Evolutionary conservation across 2,888 invertebrate species (phyloP).

Genomic region (Anthoptus insignis): DNA sequence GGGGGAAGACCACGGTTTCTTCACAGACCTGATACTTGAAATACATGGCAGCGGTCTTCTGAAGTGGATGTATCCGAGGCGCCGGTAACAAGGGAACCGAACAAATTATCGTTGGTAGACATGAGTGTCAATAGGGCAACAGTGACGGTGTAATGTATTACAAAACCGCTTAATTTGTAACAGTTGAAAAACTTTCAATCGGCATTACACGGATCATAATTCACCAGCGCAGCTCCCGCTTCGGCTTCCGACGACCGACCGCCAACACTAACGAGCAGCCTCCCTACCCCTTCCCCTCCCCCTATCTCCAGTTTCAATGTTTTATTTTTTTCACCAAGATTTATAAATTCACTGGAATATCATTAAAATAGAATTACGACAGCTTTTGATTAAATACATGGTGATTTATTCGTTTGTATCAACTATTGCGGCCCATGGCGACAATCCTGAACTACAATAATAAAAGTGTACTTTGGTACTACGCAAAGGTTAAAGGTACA

Average conservation of each 20-base stretch:
- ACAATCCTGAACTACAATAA: no score
- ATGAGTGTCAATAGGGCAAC: no score
- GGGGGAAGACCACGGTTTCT: no score
- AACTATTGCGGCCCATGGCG: no score
- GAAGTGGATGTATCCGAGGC: no score
- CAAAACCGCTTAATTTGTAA: constrained; percentile 28
- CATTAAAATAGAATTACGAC: neutral
- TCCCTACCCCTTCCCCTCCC: neutral
- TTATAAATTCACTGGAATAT: constrained; percentile 20
- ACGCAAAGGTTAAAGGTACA: no score
- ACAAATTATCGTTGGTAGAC: no score
- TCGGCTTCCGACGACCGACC: constrained; percentile 20
- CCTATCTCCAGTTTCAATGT: neutral
- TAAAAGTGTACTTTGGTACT: no score
- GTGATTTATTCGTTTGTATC: no score
- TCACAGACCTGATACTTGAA: no score
- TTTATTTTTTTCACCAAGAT: constrained; percentile 24
- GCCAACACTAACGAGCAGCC: constrained; percentile 20
- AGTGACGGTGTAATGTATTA: constrained; percentile 23
- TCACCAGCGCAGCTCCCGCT: constrained; percentile 15
- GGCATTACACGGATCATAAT: constrained; percentile 27
- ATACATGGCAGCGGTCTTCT: no score
- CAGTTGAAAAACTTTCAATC: constrained; percentile 29
- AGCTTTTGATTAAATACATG: neutral
- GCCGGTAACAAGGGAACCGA: no score